Percentiles rank a stretch among this genome's conserved stretches.
Conservation (phyloP, 1,140 invertebrate species). For the Diprion similis region DNA sequence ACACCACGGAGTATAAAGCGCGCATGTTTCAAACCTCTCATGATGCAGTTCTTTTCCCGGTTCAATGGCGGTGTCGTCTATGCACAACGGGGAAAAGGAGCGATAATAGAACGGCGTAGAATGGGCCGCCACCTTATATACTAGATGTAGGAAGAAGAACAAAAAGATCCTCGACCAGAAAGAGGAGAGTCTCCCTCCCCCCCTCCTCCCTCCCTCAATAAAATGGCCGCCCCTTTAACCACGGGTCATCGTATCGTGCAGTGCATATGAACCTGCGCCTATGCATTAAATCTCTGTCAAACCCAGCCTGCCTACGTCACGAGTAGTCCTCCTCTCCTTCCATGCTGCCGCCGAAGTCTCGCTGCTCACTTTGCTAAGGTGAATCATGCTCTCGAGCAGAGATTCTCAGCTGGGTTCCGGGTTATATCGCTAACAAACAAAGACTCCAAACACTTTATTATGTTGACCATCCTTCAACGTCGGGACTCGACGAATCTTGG, state of each 20-base stretch:
- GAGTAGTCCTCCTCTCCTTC: no score
- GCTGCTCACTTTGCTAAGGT: background rate
- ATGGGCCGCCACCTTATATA: background rate
- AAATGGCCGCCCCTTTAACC: background rate
- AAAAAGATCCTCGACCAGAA: background rate
- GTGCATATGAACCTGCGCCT: background rate
- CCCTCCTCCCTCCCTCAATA: background rate
- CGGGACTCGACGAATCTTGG: no score
- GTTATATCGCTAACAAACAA: no score
- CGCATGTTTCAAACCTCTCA: no score
- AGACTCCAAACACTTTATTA: no score
- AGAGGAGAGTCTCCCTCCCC: background rate
- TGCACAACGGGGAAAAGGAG: background rate
- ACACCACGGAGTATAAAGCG: no score
- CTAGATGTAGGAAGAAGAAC: background rate
- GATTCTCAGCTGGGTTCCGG: background rate
- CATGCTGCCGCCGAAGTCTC: background rate
- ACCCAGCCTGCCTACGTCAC: background rate
- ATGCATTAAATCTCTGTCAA: background rate
- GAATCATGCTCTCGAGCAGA: slow-evolving; percentile 4
- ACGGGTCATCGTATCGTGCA: background rate
- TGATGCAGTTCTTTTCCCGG: no score
- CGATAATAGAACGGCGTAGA: background rate
- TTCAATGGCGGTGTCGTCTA: no score
- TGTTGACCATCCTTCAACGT: no score